phyloP scores from a whole-genome alignment of 2,888 invertebrate species.

The Miltochrista miniata region DNA sequence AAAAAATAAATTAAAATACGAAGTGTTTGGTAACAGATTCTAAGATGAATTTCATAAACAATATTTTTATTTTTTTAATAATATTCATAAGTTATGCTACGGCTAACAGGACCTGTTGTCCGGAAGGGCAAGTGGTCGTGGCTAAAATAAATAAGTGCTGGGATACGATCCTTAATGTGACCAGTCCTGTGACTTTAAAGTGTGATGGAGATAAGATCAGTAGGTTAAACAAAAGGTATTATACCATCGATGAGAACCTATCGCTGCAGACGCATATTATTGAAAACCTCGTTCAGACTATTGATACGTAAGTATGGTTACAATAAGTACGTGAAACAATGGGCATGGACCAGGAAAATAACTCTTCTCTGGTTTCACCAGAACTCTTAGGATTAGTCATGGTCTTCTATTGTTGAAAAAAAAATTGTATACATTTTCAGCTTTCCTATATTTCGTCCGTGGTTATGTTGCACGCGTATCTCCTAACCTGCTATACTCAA shows the following conservation, averaged over 20 bases:
- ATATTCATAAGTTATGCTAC: slow-evolving; percentile 5
- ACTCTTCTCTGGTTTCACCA: too few species aligned
- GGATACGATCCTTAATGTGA: slow-evolving; percentile 40
- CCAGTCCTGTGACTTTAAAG: slow-evolving; percentile 19
- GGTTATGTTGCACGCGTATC: too few species aligned
- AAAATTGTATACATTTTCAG: too few species aligned
- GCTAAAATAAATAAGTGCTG: slow-evolving; percentile 38
- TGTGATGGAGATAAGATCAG: slow-evolving; percentile 22
- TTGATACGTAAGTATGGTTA: slow-evolving; percentile 38
- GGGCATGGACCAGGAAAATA: background rate
- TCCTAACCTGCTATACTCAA: too few species aligned
- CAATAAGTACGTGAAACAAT: too few species aligned
- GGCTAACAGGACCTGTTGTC: slow-evolving; percentile 37
- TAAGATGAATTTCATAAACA: slow-evolving; percentile 14
- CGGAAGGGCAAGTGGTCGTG: slow-evolving; percentile 26
- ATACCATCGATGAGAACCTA: slow-evolving; percentile 14
- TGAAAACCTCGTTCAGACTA: slow-evolving; percentile 13
- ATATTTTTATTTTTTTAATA: background rate
- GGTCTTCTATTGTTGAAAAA: too few species aligned
- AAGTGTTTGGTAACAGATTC: background rate
- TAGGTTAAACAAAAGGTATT: slow-evolving; percentile 12
- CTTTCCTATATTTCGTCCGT: too few species aligned
- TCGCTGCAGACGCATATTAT: slow-evolving; percentile 21
- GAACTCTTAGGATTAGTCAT: too few species aligned
- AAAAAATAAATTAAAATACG: background rate